Evolutionary conservation across 2,888 invertebrate species (phyloP).

Genomic region (Poecilus cupreus): DNA sequence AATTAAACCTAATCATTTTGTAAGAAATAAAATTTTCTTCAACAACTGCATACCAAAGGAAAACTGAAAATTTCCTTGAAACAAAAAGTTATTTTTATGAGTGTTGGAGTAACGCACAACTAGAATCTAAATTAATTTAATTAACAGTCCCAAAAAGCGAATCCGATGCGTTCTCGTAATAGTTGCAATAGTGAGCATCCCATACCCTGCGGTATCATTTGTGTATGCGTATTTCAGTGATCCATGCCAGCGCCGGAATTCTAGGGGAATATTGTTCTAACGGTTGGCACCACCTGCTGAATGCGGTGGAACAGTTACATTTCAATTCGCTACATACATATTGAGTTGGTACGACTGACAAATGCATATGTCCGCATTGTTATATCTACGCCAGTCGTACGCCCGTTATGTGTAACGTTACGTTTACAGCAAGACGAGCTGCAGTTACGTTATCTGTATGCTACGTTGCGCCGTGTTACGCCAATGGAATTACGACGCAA

Average conservation of each 20-base stretch:
- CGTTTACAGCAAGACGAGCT: background rate
- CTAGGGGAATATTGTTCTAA: slow-evolving; percentile 47
- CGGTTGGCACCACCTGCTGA: slow-evolving; percentile 55
- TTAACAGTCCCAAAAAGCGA: background rate
- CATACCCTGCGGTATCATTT: background rate
- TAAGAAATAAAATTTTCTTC: too few species aligned
- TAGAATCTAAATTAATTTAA: background rate
- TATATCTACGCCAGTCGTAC: background rate
- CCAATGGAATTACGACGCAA: too few species aligned
- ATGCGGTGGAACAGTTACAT: slow-evolving; percentile 43
- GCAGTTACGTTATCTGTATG: background rate
- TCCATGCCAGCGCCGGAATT: slow-evolving; percentile 1
- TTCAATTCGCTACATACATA: slow-evolving; percentile 57
- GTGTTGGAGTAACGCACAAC: too few species aligned
- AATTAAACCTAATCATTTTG: too few species aligned
- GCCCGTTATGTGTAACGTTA: background rate
- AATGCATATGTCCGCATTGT: slow-evolving; percentile 50
- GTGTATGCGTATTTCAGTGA: slow-evolving; percentile 4
- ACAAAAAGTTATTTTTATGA: too few species aligned
- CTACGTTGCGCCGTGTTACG: background rate
- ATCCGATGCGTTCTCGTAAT: background rate
- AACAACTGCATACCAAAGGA: too few species aligned
- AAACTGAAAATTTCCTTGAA: too few species aligned
- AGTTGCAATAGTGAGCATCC: background rate
- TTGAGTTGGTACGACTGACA: slow-evolving; percentile 51